phyloP scores from a whole-genome alignment of 1,140 invertebrate species.

The Caenorhabditis latens region DNA sequence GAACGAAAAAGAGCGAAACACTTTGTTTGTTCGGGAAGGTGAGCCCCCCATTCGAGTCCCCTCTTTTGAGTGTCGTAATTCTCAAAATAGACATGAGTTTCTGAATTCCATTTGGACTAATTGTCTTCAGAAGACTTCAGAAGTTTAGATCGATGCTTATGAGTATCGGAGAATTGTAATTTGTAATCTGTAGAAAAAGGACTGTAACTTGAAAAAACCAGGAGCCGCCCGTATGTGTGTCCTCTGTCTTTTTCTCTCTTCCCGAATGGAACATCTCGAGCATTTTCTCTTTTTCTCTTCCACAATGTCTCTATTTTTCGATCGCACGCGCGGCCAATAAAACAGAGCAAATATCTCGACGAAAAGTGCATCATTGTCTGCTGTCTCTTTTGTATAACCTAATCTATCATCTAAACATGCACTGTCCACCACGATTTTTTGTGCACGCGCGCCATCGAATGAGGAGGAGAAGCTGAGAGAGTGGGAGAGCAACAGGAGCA shows the following conservation, averaged over 20 bases:
- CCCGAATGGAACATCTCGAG: slow-evolving; percentile 30
- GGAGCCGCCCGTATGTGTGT: neutral
- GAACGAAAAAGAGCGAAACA: slow-evolving; percentile 37
- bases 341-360: slow-evolving; percentile 51
- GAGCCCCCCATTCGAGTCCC: neutral
- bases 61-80: neutral
- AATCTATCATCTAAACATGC: slow-evolving; percentile 50
- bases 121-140: too few species aligned
- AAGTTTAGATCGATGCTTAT: neutral
- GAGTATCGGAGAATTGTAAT: neutral
- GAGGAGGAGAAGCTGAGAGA: neutral
- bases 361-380: slow-evolving; percentile 35
- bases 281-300: neutral
- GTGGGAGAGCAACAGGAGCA: neutral
- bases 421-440: slow-evolving; percentile 56
- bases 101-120: neutral
- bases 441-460: slow-evolving; percentile 49
- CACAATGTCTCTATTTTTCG: slow-evolving; percentile 35
- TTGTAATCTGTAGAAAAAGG: neutral
- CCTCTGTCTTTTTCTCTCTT: neutral
- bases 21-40: slow-evolving; percentile 55
- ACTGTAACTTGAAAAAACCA: neutral
- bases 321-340: slow-evolving; percentile 42
- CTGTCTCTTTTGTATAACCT: neutral
- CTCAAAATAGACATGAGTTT: slow-evolving; percentile 20